Conservation (phyloP, 2,797 vertebrate species). For the Borostomias antarcticus region DNA sequence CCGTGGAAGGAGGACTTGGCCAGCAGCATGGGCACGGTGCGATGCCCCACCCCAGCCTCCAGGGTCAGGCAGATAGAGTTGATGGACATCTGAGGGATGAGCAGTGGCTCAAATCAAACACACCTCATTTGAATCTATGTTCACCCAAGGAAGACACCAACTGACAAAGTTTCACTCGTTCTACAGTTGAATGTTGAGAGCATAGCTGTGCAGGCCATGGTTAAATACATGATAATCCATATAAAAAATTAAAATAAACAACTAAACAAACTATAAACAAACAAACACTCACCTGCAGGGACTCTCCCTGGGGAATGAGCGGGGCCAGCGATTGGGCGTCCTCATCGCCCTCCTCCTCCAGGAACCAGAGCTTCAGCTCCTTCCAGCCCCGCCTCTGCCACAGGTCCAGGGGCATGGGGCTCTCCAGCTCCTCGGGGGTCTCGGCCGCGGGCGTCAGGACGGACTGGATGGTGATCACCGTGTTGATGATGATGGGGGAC, state of each 20-base stretch:
- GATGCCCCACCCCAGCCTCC: slow-evolving; percentile 95
- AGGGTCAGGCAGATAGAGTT: slow-evolving; percentile 90
- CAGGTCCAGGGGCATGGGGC: slow-evolving; percentile 80
- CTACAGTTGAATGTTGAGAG: background rate
- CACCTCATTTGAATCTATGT: background rate
- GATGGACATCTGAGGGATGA: slow-evolving; percentile 79
- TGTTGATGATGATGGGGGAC: slow-evolving; percentile 98
- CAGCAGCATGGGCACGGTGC: slow-evolving; percentile 94
- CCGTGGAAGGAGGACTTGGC: slow-evolving; percentile 91
- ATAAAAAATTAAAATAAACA: background rate
- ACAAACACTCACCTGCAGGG: slow-evolving; percentile 75
- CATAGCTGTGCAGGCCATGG: no score
- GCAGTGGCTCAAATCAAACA: slow-evolving; percentile 2
- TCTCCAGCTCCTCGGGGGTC: slow-evolving; percentile 78
- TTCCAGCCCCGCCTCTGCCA: slow-evolving; percentile 88
- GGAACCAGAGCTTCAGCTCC: slow-evolving; percentile 93
- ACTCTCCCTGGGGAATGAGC: slow-evolving; percentile 85
- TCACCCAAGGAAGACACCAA: background rate
- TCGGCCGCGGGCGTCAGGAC: slow-evolving; percentile 86
- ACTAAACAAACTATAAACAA: background rate
- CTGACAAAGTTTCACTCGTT: no score
- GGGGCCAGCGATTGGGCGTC: slow-evolving; percentile 62
- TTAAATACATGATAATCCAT: no score
- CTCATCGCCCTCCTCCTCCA: slow-evolving; percentile 87
- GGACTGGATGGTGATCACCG: slow-evolving; percentile 94